These are phyloP conservation scores for Gobionotothen gibberifrons DNA, from an alignment of 2,797 vertebrate species.

Conservation along the genomic window DNA sequence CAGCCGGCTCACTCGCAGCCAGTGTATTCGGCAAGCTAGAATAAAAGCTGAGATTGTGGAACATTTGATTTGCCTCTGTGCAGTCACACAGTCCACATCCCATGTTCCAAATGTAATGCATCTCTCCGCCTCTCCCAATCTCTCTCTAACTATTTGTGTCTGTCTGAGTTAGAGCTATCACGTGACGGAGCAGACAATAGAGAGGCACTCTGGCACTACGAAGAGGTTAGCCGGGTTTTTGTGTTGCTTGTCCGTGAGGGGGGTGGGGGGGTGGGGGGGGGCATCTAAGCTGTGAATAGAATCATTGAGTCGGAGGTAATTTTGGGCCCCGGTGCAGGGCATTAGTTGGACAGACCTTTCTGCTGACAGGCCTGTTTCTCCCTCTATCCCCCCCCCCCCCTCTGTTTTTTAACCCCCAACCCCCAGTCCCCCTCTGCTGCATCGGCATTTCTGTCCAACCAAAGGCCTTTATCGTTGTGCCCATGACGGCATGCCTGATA, in stretches of 20 bases:
- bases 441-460: conserved; percentile 88
- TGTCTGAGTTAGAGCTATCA: conserved; percentile 77
- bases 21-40: conserved; percentile 55
- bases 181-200: conserved; percentile 84
- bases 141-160: conserved; percentile 68
- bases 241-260: conserved; percentile 82
- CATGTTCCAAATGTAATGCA: conserved; percentile 67
- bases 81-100: conserved; percentile 53
- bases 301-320: conserved; percentile 95
- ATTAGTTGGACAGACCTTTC: conserved; percentile 88
- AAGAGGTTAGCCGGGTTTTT: conserved; percentile 86
- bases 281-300: conserved; percentile 87
- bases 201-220: conserved; percentile 79
- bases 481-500: conserved; percentile 88
- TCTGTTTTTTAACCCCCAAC: conserved; percentile 53
- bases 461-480: conserved; percentile 88
- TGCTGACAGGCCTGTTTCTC: conserved; percentile 88
- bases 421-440: conserved; percentile 78
- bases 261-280: conserved; percentile 67
- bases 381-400: conserved; percentile 75
- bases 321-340: conserved; percentile 88
- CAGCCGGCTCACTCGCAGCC: conserved; percentile 41
- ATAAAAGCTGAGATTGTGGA: conserved; percentile 56
- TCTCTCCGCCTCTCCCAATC: conserved; percentile 52
- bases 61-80: conserved; percentile 54